phyloP scores from a whole-genome alignment of 2,113 vertebrate species.

The Hiodon tergisus region DNA sequence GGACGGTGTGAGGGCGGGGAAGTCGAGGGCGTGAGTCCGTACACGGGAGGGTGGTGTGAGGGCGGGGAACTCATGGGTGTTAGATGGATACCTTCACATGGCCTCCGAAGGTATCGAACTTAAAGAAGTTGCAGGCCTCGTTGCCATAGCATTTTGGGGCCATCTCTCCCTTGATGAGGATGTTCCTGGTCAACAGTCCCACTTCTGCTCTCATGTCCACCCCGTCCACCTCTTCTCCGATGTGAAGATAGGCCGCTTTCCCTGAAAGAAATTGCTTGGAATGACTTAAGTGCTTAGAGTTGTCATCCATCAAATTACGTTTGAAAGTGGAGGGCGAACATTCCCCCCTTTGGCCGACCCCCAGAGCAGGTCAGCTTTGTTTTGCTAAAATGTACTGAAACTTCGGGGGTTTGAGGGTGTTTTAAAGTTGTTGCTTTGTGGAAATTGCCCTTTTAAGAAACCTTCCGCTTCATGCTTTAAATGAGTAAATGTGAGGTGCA shows the following conservation, averaged over 20 bases:
- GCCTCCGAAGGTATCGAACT: conserved; percentile 92
- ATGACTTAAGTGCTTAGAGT: background rate
- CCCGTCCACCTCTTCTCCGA: conserved; percentile 77
- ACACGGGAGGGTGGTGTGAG: background rate
- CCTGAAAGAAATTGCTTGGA: conserved; percentile 55
- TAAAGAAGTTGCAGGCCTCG: conserved; percentile 83
- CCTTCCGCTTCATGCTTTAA: background rate
- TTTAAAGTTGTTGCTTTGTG: background rate
- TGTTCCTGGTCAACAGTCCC: conserved; percentile 81
- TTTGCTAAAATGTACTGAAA: background rate
- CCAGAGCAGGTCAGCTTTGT: background rate
- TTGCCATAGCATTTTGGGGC: conserved; percentile 73
- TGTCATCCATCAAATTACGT: background rate
- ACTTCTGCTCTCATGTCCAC: conserved; percentile 93
- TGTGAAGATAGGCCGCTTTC: conserved; percentile 75
- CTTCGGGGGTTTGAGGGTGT: background rate
- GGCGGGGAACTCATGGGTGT: background rate
- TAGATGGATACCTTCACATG: conserved; percentile 80
- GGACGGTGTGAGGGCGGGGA: background rate
- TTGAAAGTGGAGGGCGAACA: no score
- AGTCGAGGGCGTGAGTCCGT: background rate
- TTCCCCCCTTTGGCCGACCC: background rate
- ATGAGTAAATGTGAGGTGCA: no score
- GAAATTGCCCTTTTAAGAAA: background rate
- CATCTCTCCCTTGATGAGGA: conserved; percentile 79